Base-by-base conservation (phyloP, 1,140 invertebrate species). In the Scaptodrosophila lebanonensis region DNA sequence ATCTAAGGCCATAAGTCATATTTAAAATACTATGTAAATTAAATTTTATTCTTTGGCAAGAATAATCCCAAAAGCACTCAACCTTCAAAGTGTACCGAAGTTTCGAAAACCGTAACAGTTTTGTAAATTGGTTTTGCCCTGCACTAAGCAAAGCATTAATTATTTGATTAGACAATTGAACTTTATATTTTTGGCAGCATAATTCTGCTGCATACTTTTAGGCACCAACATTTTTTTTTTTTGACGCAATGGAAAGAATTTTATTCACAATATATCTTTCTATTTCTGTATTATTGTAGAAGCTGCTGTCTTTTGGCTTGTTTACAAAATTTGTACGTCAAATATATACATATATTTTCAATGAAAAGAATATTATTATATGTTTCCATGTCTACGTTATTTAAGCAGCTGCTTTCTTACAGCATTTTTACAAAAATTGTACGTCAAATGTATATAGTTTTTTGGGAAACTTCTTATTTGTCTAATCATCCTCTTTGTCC, bases 191-290 rank as follows among this genome's bases (percentile, higher is more conserved):
- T 29, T 5, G 5, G 27, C 9, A 12, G 2, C n/a, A 15, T 3
- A 5, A 17, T n/a, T 13, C 1, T 7, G 6, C n/a, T 22, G 68
- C 68, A 72, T 72, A 72, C 68, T 72, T 72, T 72, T 48, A 62
- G 68, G 68, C 62, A 18, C 42, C 3, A 8, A 8, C 1, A 38
- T 22, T 38, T 47, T 43, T 42, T 22, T 54, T 38, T 35, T 65
- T 39, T 54, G 27, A 5, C 27, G 27, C 27, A 5, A 9, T 9
- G 5, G 27, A 5, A 9, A 6, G 9, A 29, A n/a, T n/a, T 47
- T 45, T 7, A 38, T 65, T 65, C 60, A 44, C 36, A 49, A 48
- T 63, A 32, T 40, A 42, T 43, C 8, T 36, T 2, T 47, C 2
- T 0, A 6, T 29, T 5, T 29, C 9, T 6, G 5, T 29, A 9